These are phyloP conservation scores for Oceanodroma tethys DNA, from an alignment of 2,113 vertebrate genomes.

Conservation along the genomic window DNA sequence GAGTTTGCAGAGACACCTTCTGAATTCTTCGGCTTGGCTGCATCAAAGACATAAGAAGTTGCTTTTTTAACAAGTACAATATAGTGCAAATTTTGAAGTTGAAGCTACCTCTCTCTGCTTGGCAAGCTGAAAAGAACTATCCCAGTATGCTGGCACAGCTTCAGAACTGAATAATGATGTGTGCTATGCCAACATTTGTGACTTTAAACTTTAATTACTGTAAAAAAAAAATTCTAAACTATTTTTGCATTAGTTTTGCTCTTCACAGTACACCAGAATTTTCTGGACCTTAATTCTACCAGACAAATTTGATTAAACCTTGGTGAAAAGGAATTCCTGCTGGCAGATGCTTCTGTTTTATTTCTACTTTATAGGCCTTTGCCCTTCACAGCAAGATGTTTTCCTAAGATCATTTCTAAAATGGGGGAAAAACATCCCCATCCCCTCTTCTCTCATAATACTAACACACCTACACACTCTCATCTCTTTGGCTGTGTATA, in stretches of 20 bases:
- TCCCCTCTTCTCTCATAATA: neutral
- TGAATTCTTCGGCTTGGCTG: constrained; percentile 72
- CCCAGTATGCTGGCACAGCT: neutral
- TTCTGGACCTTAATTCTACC: neutral
- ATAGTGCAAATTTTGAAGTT: neutral
- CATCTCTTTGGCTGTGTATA: neutral
- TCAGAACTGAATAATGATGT: neutral
- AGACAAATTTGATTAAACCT: neutral
- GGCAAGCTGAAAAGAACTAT: neutral
- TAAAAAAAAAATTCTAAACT: neutral
- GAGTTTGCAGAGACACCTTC: constrained; percentile 65
- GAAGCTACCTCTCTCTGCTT: neutral
- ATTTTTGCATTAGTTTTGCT: neutral
- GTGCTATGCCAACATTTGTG: neutral
- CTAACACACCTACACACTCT: neutral
- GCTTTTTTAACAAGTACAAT: neutral
- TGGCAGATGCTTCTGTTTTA: neutral
- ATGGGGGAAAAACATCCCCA: rapidly evolving
- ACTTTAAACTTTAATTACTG: neutral
- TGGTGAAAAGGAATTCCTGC: neutral
- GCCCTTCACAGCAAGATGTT: neutral
- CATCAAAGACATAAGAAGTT: neutral
- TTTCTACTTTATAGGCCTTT: neutral
- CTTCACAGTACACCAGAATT: neutral
- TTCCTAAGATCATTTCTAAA: neutral